phyloP scores from a whole-genome alignment of 2,888 invertebrate species.

The Rhabditoides inermis region DNA sequence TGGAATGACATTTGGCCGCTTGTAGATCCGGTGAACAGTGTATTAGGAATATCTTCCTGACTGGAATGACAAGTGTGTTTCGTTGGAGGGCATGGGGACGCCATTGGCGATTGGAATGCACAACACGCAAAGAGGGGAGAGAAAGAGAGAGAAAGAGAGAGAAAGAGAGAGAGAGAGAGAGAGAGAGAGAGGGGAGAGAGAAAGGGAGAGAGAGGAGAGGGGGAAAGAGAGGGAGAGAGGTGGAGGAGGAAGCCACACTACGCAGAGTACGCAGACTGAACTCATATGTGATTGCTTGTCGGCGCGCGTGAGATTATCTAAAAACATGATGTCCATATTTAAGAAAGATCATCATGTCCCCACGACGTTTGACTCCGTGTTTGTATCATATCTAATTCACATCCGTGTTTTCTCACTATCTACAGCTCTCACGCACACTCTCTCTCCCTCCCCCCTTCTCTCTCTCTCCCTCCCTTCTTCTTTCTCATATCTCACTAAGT shows the following conservation, averaged over 20 bases:
- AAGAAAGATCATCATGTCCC: neutral
- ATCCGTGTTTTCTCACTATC: neutral
- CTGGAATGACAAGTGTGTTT: neutral
- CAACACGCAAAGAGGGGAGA: neutral
- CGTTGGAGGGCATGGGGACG: neutral
- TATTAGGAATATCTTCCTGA: too few relatives aligned
- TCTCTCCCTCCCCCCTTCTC: neutral
- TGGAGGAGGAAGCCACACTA: neutral
- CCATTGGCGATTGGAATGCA: neutral
- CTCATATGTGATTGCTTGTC: neutral
- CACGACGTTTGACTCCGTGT: neutral
- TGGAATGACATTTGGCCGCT: too few relatives aligned
- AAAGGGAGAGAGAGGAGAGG: neutral
- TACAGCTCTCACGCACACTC: neutral
- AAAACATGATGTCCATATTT: neutral
- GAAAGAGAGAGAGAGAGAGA: constrained; percentile 3
- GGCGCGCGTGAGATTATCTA: neutral
- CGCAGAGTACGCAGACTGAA: neutral
- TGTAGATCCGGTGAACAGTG: too few relatives aligned
- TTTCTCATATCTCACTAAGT: neutral
- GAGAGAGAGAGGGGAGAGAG: constrained; percentile 1
- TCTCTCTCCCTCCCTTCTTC: neutral
- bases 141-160: constrained; percentile 1
- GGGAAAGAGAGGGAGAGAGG: constrained; percentile 1
- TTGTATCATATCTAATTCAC: neutral